Base-by-base conservation (phyloP, 2,113 vertebrate genomes). In the Labeo catla region DNA sequence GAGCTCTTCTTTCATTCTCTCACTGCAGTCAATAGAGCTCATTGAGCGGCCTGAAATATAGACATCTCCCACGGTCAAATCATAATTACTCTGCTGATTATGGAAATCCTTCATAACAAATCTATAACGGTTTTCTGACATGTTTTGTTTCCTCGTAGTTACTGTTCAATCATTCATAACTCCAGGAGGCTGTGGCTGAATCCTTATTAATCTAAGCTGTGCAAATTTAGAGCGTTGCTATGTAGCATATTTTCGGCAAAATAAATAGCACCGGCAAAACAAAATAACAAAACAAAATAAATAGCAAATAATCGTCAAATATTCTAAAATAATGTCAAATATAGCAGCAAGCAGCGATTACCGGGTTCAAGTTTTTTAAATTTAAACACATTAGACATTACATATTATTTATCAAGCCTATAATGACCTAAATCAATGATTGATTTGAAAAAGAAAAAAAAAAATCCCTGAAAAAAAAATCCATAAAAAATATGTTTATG, bases 21-120 rank as follows among this genome's bases (percentile, higher is more conserved):
- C 61, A 12, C 81, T 50, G 52, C 77, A 77, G 72, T 85, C 87
- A 77, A 85, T 88, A 85, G 59, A 23, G 6, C 34, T 39, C 16
- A 88, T 88, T 15, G 76, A 89, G 57, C 85, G n/a, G 66, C 72
- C 73, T 77, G 78, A 88, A 68, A 76, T 50, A 84, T 85, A 90
- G 50, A 84, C 86, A 90, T 88, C 70, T 79, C 90, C 82, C 70
- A 59, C 87, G 49, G 73, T 86, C 61, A 87, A 91, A 90, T 88
- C 85, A 88, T 87, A 86, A 89, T 91, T 87, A 91, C 84, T 84
- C 86, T 88, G 80, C 63, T 89, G 86, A 91, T 90, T 89, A 93
- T 87, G 89, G 86, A 92, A 91, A 92, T 91, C 84, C 77, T 47
- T 83, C 83, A 77, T 65, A 83, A 87, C 87, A 89, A 86, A 86